These are phyloP conservation scores for Galerucella nymphaeae DNA, from an alignment of 2,888 invertebrate species.

Conservation along the genomic window DNA sequence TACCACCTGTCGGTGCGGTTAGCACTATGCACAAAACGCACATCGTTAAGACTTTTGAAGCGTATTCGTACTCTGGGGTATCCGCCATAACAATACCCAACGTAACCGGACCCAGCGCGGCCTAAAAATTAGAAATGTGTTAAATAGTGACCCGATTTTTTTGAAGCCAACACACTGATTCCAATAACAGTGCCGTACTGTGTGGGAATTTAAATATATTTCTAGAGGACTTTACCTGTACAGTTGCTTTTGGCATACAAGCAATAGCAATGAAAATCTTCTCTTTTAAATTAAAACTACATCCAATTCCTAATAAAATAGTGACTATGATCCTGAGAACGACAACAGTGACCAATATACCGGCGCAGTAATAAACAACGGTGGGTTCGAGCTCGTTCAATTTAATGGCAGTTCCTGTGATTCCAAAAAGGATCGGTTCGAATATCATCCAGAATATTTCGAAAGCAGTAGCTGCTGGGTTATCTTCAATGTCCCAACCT, in stretches of 20 bases:
- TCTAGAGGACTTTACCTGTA: constrained; percentile 74
- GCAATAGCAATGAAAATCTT: constrained; percentile 90
- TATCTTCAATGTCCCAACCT: constrained; percentile 89
- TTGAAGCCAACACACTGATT: too few species aligned
- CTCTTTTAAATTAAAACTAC: constrained; percentile 87
- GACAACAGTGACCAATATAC: constrained; percentile 75
- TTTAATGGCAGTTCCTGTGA: constrained; percentile 92
- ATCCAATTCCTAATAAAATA: constrained; percentile 76
- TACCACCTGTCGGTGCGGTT: constrained; percentile 86
- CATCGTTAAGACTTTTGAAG: constrained; percentile 78
- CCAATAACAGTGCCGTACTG: too few species aligned
- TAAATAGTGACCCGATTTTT: too few species aligned
- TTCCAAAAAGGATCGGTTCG: constrained; percentile 92
- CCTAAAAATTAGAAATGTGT: constrained; percentile 67
- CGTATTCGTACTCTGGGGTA: constrained; percentile 69
- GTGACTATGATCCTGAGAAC: constrained; percentile 77
- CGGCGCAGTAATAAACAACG: constrained; percentile 77
- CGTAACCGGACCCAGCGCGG: constrained; percentile 84
- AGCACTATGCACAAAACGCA: constrained; percentile 85
- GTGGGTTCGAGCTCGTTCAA: constrained; percentile 77
- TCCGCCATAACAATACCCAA: constrained; percentile 72
- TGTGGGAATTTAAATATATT: neutral
- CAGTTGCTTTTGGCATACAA: constrained; percentile 98
- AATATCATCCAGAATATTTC: constrained; percentile 96
- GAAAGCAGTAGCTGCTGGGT: constrained; percentile 88